These are phyloP conservation scores for Microcebus ravelobensis DNA, from an alignment of 2,113 vertebrate species.

Conservation along the genomic window DNA sequence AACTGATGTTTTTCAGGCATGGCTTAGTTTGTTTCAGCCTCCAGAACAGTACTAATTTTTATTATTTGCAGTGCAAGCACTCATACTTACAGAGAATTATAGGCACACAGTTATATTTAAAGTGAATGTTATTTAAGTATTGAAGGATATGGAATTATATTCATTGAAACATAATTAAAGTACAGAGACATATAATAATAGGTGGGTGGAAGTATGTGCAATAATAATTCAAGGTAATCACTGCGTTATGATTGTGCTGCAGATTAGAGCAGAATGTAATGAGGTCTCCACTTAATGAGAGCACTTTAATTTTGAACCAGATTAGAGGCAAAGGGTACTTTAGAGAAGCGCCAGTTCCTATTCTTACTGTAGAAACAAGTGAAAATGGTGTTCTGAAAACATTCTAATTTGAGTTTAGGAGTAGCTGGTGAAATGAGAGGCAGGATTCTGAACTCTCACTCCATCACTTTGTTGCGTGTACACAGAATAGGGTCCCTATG, in stretches of 20 bases:
- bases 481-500: neutral
- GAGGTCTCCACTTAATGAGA: constrained; percentile 70
- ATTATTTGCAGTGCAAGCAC: constrained; percentile 54
- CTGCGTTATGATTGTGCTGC: constrained; percentile 25
- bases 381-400: constrained; percentile 52
- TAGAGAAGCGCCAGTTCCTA: constrained; percentile 39
- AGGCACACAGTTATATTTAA: constrained; percentile 55
- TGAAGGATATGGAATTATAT: constrained; percentile 70
- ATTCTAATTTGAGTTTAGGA: constrained; percentile 43
- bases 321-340: constrained; percentile 67
- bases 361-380: constrained; percentile 46
- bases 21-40: constrained; percentile 48
- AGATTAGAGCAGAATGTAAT: constrained; percentile 72
- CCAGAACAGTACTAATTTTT: constrained; percentile 46
- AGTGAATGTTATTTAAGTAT: constrained; percentile 71
- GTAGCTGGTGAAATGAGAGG: constrained; percentile 38
- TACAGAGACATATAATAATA: constrained; percentile 67
- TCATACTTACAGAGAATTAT: constrained; percentile 52
- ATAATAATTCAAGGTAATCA: constrained; percentile 76
- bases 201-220: constrained; percentile 64
- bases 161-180: constrained; percentile 77
- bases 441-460: neutral
- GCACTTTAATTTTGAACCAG: constrained; percentile 68
- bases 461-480: neutral
- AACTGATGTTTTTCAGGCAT: constrained; percentile 58